Conservation (phyloP, 2,113 vertebrate species). For the Sinocyclocheilus anophthalmus region DNA sequence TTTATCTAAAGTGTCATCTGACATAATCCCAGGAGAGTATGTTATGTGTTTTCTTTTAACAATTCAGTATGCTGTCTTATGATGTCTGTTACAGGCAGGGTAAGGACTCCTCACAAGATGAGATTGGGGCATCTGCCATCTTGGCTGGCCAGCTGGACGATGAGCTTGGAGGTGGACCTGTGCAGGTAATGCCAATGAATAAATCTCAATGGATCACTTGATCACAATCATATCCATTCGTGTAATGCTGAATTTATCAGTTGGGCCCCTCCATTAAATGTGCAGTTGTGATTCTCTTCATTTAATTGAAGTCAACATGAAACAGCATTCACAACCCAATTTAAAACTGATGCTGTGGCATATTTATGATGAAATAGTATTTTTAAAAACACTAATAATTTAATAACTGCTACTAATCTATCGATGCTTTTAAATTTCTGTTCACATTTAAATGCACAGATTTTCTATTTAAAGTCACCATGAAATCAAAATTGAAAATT, state of each 20-base stretch:
- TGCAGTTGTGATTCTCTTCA: background rate
- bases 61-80: background rate
- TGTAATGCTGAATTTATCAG: background rate
- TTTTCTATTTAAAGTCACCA: background rate
- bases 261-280: background rate
- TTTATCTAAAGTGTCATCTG: background rate
- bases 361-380: background rate
- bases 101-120: slow-evolving; percentile 86
- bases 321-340: background rate
- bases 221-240: background rate
- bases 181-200: slow-evolving; percentile 81
- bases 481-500: too few relatives aligned
- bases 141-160: slow-evolving; percentile 88
- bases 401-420: background rate
- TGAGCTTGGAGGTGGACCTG: slow-evolving; percentile 88
- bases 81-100: slow-evolving; percentile 84
- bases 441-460: background rate
- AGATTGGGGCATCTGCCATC: slow-evolving; percentile 87
- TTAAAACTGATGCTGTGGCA: background rate
- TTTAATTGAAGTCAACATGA: background rate
- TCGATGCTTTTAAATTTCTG: background rate
- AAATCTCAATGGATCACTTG: background rate
- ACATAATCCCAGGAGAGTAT: background rate
- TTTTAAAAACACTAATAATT: background rate
- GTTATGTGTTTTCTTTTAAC: background rate